Conservation (phyloP, 2,888 invertebrate genomes). For the Drosophila kokeensis region DNA sequence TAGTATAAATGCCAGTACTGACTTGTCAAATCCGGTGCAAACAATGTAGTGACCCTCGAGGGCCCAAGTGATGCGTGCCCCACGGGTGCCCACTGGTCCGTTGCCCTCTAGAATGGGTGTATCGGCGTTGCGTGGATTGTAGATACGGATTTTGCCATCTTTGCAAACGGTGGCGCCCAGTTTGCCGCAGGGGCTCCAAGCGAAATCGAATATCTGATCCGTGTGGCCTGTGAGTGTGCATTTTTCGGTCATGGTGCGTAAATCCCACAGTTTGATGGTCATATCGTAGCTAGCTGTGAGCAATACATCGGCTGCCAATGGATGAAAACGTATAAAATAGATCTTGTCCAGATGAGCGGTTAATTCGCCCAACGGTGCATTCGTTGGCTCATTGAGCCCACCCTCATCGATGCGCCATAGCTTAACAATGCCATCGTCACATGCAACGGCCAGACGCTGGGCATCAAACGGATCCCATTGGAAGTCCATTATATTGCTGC, state of each 20-base stretch:
- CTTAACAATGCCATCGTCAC: constrained; percentile 94
- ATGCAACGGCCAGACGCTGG: constrained; percentile 92
- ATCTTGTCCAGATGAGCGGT: constrained; percentile 96
- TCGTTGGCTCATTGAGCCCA: constrained; percentile 91
- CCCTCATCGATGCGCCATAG: constrained; percentile 91
- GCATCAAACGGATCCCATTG: constrained; percentile 97
- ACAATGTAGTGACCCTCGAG: constrained; percentile 93
- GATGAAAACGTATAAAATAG: constrained; percentile 95
- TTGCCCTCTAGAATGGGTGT: constrained; percentile 90
- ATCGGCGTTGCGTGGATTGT: constrained; percentile 90
- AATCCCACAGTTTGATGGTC: constrained; percentile 95
- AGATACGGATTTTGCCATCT: constrained; percentile 92
- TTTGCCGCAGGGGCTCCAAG: constrained; percentile 97
- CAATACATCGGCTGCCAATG: constrained; percentile 93
- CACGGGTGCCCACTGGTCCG: constrained; percentile 95
- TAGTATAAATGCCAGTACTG: constrained; percentile 56
- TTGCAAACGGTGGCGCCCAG: constrained; percentile 95
- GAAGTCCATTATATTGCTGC: constrained; percentile 95
- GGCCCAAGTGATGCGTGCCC: constrained; percentile 96
- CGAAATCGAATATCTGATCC: constrained; percentile 95
- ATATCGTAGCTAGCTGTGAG: constrained; percentile 96
- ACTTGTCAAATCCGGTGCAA: constrained; percentile 97
- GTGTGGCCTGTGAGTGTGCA: constrained; percentile 90
- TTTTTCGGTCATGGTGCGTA: constrained; percentile 88
- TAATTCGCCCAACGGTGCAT: constrained; percentile 89